Evolutionary conservation across 2,113 vertebrate species (phyloP).

Genomic region (Cynopterus brachyotis): DNA sequence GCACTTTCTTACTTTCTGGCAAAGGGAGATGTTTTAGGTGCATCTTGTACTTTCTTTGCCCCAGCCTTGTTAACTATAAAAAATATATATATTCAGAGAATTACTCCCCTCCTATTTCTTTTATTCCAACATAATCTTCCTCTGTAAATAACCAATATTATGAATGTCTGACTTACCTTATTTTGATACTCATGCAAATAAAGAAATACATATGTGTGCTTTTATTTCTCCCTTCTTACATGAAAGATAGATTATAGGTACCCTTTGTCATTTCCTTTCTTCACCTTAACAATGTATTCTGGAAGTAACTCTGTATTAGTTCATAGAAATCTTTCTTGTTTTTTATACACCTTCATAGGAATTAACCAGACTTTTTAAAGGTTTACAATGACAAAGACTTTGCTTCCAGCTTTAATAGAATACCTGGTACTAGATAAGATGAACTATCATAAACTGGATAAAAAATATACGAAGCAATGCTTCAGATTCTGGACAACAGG

Average conservation of each 20-base stretch:
- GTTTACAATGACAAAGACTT: background rate
- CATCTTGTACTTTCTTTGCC: background rate
- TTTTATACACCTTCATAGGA: background rate
- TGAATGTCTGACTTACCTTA: background rate
- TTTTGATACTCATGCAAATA: background rate
- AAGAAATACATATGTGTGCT: background rate
- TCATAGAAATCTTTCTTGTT: background rate
- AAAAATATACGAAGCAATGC: background rate
- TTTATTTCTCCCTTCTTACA: background rate
- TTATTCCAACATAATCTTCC: background rate
- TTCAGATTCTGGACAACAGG: background rate
- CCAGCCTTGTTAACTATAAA: background rate
- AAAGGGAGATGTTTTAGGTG: background rate
- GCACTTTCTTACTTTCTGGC: background rate
- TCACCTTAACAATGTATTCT: background rate
- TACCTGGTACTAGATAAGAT: background rate
- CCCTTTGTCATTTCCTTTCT: background rate
- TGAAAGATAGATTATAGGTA: background rate
- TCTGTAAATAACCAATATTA: background rate
- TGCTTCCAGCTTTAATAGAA: background rate
- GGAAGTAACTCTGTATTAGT: background rate
- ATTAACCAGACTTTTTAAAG: background rate
- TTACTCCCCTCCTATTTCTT: background rate
- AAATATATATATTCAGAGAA: background rate
- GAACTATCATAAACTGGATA: background rate